phyloP scores from a whole-genome alignment of 2,888 invertebrate species.

The Cosmia pyralina region DNA sequence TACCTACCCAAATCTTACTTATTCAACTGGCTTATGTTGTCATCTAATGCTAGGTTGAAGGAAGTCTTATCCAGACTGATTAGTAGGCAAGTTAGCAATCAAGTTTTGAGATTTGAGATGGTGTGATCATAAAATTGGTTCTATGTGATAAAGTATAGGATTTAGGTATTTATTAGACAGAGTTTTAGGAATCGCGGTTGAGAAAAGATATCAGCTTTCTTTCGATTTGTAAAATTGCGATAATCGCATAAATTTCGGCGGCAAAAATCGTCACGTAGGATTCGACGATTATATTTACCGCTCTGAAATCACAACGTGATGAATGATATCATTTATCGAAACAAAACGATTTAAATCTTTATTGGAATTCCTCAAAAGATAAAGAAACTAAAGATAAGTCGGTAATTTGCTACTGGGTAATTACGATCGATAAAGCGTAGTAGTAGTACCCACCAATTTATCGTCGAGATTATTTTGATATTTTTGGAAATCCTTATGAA shows the following conservation, averaged over 20 bases:
- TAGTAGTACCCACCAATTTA: constrained; percentile 3
- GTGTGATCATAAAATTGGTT: too few species aligned
- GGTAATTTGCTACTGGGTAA: constrained; percentile 40
- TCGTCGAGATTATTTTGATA: constrained; percentile 18
- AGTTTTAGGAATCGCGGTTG: not conserved
- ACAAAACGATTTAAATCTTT: constrained; percentile 12
- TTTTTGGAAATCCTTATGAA: constrained; percentile 3
- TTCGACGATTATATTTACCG: not conserved
- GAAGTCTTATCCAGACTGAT: not conserved
- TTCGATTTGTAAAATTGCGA: not conserved
- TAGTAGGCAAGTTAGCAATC: not conserved
- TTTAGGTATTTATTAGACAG: not conserved
- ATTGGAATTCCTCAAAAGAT: constrained; percentile 23
- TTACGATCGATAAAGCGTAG: constrained; percentile 6
- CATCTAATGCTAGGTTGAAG: not conserved
- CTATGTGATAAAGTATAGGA: not conserved
- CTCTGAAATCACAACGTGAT: constrained; percentile 15
- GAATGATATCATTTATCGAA: constrained; percentile 1
- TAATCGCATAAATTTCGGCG: not conserved
- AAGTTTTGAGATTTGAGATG: not conserved
- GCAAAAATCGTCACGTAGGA: constrained; percentile 17
- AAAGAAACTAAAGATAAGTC: constrained; percentile 19
- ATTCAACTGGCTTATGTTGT: not conserved
- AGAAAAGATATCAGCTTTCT: not conserved
- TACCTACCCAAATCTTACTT: not conserved